Percentiles rank a stretch among this genome's conserved stretches.
phyloP scores from a whole-genome alignment of 2,888 invertebrate genomes.

The Spodoptera picta region DNA sequence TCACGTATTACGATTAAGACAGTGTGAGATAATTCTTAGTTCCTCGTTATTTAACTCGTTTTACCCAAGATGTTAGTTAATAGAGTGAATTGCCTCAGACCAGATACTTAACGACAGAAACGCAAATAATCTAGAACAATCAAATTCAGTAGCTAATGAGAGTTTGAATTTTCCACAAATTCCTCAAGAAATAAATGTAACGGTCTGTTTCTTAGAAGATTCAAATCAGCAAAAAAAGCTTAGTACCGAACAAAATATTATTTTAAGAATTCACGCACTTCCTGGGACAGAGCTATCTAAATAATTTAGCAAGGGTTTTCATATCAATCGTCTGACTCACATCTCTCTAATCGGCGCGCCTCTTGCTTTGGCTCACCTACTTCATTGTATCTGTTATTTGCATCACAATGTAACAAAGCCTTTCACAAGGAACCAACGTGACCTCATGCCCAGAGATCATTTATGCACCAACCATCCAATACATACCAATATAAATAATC shows the following conservation, averaged over 20 bases:
- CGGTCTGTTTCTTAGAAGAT: too few species aligned
- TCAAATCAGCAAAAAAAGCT: too few species aligned
- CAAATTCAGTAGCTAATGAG: too few species aligned
- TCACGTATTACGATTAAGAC: constrained; percentile 34
- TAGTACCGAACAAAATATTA: too few species aligned
- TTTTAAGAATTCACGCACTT: too few species aligned
- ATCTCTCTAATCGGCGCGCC: constrained; percentile 5
- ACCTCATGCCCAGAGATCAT: constrained; percentile 45
- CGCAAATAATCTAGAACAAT: too few species aligned
- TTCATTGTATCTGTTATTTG: constrained; percentile 23
- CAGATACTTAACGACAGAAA: too few species aligned
- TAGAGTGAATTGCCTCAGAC: not conserved
- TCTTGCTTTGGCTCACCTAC: constrained; percentile 15
- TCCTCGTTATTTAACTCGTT: constrained; percentile 24
- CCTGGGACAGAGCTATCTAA: too few species aligned
- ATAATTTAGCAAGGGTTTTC: not conserved
- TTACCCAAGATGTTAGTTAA: not conserved
- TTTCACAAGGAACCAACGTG: constrained; percentile 47
- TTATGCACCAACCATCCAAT: constrained; percentile 26
- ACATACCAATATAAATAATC: constrained; percentile 19
- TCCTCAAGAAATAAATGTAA: too few species aligned
- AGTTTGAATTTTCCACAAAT: too few species aligned
- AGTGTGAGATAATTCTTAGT: constrained; percentile 47
- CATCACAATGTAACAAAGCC: constrained; percentile 43
- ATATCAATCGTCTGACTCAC: not conserved